Conservation (phyloP, 2,888 invertebrate genomes). For the Pyrrhia umbra region DNA sequence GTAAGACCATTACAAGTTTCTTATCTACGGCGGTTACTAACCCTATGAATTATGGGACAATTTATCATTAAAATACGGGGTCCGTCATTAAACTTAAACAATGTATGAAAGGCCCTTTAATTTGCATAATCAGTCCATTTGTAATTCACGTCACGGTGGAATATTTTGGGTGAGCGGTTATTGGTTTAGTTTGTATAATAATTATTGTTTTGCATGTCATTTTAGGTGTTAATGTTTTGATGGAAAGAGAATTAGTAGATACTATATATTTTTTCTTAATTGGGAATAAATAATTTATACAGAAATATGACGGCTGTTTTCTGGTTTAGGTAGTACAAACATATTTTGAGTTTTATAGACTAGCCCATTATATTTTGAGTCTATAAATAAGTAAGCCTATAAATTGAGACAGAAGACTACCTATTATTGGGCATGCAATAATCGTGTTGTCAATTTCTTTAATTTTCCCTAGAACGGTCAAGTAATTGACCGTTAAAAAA, state of each 20-base stretch:
- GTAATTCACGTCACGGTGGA: constrained; percentile 57
- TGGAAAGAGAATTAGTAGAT: not conserved
- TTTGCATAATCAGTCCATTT: constrained; percentile 70
- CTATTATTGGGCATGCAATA: too few relatives aligned
- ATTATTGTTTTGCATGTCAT: constrained; percentile 50
- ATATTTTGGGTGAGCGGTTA: constrained; percentile 52
- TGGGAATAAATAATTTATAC: too few relatives aligned
- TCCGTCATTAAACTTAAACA: constrained; percentile 68
- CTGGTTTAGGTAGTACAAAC: too few relatives aligned
- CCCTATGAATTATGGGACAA: constrained; percentile 40
- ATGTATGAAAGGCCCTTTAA: constrained; percentile 59
- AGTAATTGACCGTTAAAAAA: too few relatives aligned
- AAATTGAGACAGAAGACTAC: too few relatives aligned
- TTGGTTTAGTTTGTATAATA: constrained; percentile 60
- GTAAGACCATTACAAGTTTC: constrained; percentile 37
- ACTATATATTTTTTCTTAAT: too few relatives aligned
- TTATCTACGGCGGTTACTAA: constrained; percentile 28
- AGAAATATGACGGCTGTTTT: too few relatives aligned
- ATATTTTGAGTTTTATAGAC: too few relatives aligned
- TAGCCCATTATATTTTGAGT: too few relatives aligned
- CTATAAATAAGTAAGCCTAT: too few relatives aligned
- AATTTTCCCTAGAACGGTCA: too few relatives aligned
- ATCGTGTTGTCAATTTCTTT: too few relatives aligned
- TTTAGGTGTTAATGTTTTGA: constrained; percentile 24
- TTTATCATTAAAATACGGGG: constrained; percentile 62